A percentile compares a stretch with the other conserved stretches of the same genome.
phyloP scores from a whole-genome alignment of 2,797 vertebrate species.

The Catostomus latipinnis region DNA sequence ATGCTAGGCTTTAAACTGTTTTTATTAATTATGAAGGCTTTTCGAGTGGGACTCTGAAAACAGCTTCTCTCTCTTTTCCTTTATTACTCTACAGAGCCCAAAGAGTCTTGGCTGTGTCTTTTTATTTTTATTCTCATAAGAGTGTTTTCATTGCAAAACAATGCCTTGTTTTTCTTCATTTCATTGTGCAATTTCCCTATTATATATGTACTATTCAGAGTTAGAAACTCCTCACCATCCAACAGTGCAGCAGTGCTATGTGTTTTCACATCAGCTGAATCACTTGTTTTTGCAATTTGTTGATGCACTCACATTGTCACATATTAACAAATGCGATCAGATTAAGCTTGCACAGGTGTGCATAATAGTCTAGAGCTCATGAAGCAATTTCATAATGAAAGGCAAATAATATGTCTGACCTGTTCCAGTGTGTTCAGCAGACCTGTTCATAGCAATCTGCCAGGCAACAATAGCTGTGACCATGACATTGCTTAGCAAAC shows the following conservation, averaged over 20 bases:
- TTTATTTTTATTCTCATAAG: neutral
- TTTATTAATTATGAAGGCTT: constrained; percentile 39
- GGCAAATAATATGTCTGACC: constrained; percentile 48
- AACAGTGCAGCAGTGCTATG: no score
- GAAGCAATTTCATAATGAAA: constrained; percentile 51
- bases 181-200: no score
- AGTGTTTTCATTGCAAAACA: no score
- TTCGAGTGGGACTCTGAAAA: constrained; percentile 8
- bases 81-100: neutral
- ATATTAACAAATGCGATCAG: neutral
- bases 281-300: neutral
- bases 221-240: no score
- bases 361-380: neutral
- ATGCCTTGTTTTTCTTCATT: no score
- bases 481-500: constrained; percentile 27
- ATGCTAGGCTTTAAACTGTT: constrained; percentile 27
- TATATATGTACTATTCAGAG: no score
- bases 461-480: constrained; percentile 65
- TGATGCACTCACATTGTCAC: neutral
- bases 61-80: neutral
- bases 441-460: constrained; percentile 64
- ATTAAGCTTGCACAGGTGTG: neutral
- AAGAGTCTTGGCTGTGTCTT: neutral
- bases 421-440: constrained; percentile 66
- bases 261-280: neutral